phyloP scores from a whole-genome alignment of 2,888 invertebrate genomes.

The Lomographa bimaculata region DNA sequence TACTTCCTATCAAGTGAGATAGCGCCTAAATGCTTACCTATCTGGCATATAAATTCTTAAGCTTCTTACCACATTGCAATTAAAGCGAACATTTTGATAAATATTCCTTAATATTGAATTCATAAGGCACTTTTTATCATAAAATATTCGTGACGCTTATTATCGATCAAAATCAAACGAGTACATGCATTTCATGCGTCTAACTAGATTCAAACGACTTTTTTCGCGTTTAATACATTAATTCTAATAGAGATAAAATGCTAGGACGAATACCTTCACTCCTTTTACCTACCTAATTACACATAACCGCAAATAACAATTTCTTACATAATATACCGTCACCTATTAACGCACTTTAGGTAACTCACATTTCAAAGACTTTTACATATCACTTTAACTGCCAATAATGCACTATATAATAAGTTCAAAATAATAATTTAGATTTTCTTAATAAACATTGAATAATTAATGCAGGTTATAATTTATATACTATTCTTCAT shows the following conservation, averaged over 20 bases:
- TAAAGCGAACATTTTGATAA: no score
- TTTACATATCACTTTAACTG: constrained; percentile 26
- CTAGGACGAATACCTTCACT: constrained; percentile 13
- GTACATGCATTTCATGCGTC: no score
- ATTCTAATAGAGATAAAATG: constrained; percentile 27
- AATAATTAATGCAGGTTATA: background rate
- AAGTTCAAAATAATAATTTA: constrained; percentile 5
- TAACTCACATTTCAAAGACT: constrained; percentile 28
- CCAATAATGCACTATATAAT: constrained; percentile 16
- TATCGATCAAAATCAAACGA: no score
- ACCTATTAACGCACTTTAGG: constrained; percentile 29
- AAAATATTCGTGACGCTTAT: no score
- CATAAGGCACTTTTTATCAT: no score
- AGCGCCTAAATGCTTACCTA: no score
- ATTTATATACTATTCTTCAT: constrained; percentile 3
- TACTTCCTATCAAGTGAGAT: no score
- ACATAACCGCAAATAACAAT: constrained; percentile 7
- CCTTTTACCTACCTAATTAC: constrained; percentile 5
- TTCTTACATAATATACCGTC: constrained; percentile 21
- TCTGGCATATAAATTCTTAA: no score
- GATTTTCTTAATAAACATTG: constrained; percentile 1
- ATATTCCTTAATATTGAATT: no score
- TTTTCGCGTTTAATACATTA: constrained; percentile 5
- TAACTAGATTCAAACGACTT: no score
- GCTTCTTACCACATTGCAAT: no score